Evolutionary conservation across 2,888 invertebrate species (phyloP), one percentile per base, ranked within the genome.

Genomic region (Caenorhabditis sulstoni): DNA sequence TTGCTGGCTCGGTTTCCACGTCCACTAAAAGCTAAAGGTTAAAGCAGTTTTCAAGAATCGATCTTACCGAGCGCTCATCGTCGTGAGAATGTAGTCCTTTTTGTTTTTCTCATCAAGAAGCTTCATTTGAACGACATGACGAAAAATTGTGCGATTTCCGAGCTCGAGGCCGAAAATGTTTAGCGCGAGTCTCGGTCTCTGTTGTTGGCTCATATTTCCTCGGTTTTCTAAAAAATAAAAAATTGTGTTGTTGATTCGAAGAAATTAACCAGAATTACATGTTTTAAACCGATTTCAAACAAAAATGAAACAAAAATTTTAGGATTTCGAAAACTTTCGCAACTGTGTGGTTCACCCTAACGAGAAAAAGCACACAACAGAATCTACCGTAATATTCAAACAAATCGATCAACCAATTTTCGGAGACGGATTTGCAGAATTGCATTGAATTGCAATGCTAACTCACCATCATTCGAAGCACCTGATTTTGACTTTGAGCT

Each of bases 111-210:
- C 37, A 35, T 79, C 74, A 18, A 79, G 49, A 9, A 80, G 37
- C 23, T 71, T 75, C 22, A 75, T 71, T 20, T 80, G 79, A n/a
- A 80, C 66, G n/a, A 71, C 55, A 52, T 80, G 79, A 3, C 79
- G 75, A 22, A 66, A 80, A 18, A 80, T 64, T 3, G 16, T 53
- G 8, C 66, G 59, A 5, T 59, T 45, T 0, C 35, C 29, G 3
- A 80, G 55, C 35, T 65, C 61, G 1, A 80, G 57, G 1, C 79
- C 79, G 47, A 80, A 80, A 18, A 80, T 59, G 23, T 80, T 80
- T 22, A 80, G 5, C 12, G 57, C 58, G 4, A 80, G 58, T 16
- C 35, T 23, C 9, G 65, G 74, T 16, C 57, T 57, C 22, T 23
- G 52, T 8, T 57, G 20, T 22, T 57, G 55, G 23, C 57, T 71